Conservation (phyloP, 2,113 vertebrate species). For the Piprites chloris region DNA sequence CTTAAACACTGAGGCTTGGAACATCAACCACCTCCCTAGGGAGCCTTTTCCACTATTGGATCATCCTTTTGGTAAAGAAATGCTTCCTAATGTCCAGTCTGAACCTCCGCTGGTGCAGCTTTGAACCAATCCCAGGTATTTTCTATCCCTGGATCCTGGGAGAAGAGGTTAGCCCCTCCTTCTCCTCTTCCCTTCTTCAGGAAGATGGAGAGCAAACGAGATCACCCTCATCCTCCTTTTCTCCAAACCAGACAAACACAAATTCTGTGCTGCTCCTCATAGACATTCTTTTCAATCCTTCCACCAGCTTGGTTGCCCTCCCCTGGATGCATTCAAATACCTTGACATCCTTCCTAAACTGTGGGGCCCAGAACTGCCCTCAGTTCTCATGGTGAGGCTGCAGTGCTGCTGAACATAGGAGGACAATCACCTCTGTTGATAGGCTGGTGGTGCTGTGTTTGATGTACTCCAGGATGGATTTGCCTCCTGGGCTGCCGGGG, state of each 20-base stretch:
- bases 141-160: background rate
- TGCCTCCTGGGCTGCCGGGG: background rate
- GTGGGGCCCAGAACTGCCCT: background rate
- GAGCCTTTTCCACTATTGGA: background rate
- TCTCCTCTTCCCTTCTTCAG: background rate
- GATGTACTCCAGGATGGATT: background rate
- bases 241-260: no score
- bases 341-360: background rate
- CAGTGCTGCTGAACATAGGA: background rate
- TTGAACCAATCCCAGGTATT: background rate
- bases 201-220: background rate
- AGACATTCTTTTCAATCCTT: background rate
- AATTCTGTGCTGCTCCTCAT: background rate
- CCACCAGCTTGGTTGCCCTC: background rate
- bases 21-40: background rate
- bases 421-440: background rate
- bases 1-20: background rate
- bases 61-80: background rate
- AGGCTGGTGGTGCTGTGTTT: background rate
- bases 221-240: background rate
- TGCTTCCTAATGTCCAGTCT: background rate
- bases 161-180: background rate
- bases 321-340: background rate
- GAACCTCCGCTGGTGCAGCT: background rate
- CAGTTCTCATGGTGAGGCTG: background rate